Conservation (phyloP, 2,888 invertebrate genomes). For the Ectemnius lituratus region DNA sequence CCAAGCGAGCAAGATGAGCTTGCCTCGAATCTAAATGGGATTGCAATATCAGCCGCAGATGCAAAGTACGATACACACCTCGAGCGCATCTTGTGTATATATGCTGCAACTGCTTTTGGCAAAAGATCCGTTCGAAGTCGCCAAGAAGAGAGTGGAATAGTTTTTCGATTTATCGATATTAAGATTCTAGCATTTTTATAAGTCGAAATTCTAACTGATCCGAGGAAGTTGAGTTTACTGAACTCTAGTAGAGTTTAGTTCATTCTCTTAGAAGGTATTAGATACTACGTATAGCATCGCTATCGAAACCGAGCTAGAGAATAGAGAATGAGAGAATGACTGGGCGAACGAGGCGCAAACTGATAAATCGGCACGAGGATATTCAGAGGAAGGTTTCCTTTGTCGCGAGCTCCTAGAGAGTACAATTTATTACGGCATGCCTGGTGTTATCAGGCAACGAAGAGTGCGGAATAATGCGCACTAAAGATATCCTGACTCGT, state of each 20-base stretch:
- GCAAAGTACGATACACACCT: no score
- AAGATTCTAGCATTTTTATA: background rate
- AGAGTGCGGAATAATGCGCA: conserved; percentile 54
- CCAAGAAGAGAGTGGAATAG: background rate
- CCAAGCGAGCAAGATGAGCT: no score
- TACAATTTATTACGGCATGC: conserved; percentile 49
- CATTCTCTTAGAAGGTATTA: background rate
- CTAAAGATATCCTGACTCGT: conserved; percentile 50
- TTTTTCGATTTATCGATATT: conserved; percentile 1
- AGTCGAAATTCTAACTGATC: no score
- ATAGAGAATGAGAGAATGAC: conserved; percentile 24
- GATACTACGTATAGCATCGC: conserved; percentile 11
- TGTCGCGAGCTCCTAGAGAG: conserved; percentile 34
- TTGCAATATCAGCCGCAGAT: no score
- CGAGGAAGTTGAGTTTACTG: no score
- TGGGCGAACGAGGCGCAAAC: conserved; percentile 8
- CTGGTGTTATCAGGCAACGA: conserved; percentile 41
- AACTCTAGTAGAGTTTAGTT: no score
- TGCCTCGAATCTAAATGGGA: no score
- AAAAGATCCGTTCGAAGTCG: background rate
- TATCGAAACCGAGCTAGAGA: background rate
- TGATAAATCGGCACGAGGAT: conserved; percentile 39
- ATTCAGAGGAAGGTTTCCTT: conserved; percentile 16
- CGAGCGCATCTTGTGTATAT: no score
- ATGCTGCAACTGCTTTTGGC: background rate